phyloP scores from a whole-genome alignment of 1,140 invertebrate genomes.

The Eulimnadia texana region DNA sequence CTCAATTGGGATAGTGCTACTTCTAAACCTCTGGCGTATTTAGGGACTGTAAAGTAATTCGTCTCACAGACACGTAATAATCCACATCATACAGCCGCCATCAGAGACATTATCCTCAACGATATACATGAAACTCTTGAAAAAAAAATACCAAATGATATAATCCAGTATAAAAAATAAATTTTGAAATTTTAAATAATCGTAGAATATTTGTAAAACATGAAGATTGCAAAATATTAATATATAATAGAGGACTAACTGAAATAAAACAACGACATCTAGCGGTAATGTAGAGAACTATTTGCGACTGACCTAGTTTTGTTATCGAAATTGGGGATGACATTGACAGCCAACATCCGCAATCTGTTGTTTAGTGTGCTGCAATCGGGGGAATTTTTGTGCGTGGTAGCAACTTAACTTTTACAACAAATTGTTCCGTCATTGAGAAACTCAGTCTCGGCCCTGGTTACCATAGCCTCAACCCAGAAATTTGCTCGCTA shows the following conservation, averaged over 20 bases:
- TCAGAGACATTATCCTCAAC: not conserved
- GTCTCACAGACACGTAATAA: not conserved
- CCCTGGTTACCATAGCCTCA: not conserved
- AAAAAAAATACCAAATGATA: not conserved
- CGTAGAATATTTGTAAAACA: no score
- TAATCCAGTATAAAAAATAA: not conserved
- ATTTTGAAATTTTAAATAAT: no score
- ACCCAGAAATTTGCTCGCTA: not conserved
- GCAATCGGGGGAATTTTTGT: not conserved
- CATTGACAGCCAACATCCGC: not conserved
- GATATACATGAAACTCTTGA: not conserved
- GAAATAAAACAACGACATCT: not conserved
- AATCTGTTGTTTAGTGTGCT: not conserved
- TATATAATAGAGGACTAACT: not conserved
- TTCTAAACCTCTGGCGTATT: no score
- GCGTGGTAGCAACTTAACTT: no score
- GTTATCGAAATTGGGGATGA: not conserved
- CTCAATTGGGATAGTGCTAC: not conserved
- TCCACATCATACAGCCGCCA: not conserved
- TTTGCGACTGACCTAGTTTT: not conserved
- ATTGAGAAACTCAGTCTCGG: not conserved
- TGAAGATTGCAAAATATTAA: no score
- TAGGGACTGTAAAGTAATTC: no score
- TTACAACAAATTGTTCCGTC: not conserved
- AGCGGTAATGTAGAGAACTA: not conserved